Percentiles rank a stretch among this genome's conserved stretches.
These are phyloP conservation scores for Solenodon paradoxus DNA, from an alignment of 2,113 vertebrate species.

Conservation along the genomic window DNA sequence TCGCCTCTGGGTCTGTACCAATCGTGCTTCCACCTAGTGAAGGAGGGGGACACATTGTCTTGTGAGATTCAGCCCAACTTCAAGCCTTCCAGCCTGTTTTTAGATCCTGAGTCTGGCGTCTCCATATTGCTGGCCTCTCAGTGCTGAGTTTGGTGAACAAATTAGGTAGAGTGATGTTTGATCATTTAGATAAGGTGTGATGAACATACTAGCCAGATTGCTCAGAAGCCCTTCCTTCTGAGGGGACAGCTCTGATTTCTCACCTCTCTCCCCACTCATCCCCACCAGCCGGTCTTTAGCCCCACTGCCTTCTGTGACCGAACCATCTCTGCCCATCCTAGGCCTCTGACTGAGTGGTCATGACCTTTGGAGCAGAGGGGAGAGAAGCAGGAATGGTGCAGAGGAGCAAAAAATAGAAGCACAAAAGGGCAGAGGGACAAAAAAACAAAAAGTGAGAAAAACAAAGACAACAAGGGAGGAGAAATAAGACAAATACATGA, in stretches of 20 bases:
- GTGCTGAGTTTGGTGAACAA: too few relatives aligned
- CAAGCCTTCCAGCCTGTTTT: not conserved
- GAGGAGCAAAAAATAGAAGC: not conserved
- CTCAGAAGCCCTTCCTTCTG: not conserved
- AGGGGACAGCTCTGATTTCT: not conserved
- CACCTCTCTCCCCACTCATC: not conserved
- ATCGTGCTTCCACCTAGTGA: not conserved
- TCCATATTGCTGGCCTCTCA: too few relatives aligned
- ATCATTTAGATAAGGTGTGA: not conserved
- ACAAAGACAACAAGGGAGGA: not conserved
- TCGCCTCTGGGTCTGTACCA: not conserved
- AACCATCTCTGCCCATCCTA: not conserved
- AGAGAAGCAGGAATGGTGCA: not conserved
- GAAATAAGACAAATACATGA: not conserved
- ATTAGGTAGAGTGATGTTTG: not conserved
- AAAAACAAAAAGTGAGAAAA: not conserved
- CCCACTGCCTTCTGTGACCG: not conserved
- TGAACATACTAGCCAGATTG: not conserved
- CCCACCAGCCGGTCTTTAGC: not conserved
- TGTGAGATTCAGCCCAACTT: not conserved
- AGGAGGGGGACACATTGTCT: not conserved
- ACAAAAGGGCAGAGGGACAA: not conserved
- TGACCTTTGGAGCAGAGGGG: not conserved
- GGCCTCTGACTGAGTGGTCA: not conserved
- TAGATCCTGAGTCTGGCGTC: too few relatives aligned